Evolutionary conservation across 2,888 invertebrate genomes (phyloP).

Genomic region (Hyposoter didymator): DNA sequence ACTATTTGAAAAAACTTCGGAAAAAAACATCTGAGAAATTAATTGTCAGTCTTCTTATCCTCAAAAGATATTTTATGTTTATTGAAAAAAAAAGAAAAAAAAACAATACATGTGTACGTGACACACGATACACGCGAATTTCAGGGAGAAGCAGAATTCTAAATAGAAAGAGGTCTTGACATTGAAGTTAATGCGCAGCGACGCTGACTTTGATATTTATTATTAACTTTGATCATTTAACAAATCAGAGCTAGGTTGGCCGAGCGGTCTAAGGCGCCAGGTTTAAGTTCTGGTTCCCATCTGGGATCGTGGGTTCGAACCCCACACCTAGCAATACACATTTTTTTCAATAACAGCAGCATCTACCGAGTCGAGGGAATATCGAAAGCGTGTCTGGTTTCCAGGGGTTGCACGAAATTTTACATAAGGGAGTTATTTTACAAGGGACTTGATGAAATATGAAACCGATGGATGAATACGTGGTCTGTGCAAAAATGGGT

Average conservation of each 20-base stretch:
- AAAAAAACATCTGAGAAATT: too few relatives aligned
- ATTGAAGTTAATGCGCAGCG: not conserved
- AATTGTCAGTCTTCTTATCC: too few relatives aligned
- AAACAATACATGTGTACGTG: too few relatives aligned
- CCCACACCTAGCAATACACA: conserved; percentile 87
- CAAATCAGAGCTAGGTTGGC: conserved; percentile 86
- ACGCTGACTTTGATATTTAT: conserved; percentile 18
- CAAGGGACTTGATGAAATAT: not conserved
- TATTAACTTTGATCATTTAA: not conserved
- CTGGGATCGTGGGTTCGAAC: conserved; percentile 89
- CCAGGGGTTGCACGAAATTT: not conserved
- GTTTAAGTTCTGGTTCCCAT: conserved; percentile 89
- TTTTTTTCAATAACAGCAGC: conserved; percentile 11
- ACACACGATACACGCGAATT: not conserved
- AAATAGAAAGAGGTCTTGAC: not conserved
- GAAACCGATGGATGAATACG: not conserved
- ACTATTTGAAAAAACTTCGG: too few relatives aligned
- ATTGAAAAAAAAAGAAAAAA: too few relatives aligned
- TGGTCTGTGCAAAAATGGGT: too few relatives aligned
- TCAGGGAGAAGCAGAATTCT: not conserved
- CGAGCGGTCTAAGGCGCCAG: conserved; percentile 90
- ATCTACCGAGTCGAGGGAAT: not conserved
- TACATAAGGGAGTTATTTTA: not conserved
- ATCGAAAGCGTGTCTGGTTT: not conserved
- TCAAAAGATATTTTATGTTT: too few relatives aligned